Evolutionary conservation across 2,888 invertebrate species (phyloP).

Genomic region (Dasysyrphus tricinctus): DNA sequence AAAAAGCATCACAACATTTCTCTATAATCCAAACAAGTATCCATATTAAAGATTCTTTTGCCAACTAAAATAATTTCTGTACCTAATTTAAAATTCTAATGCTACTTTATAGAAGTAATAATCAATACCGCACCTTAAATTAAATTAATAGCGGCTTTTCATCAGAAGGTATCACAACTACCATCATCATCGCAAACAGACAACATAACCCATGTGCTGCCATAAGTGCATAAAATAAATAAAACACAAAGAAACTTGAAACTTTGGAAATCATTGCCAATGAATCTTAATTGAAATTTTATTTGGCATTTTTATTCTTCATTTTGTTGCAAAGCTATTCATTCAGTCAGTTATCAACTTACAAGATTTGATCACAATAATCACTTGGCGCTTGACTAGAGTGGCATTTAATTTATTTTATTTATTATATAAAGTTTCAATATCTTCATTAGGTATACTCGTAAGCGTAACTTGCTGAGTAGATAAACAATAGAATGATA

Average conservation of each 20-base stretch:
- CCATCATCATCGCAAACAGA: neutral
- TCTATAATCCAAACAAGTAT: neutral
- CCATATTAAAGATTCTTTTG: neutral
- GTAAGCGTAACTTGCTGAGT: neutral
- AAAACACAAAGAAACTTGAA: slow-evolving; percentile 21
- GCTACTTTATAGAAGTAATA: neutral
- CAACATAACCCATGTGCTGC: neutral
- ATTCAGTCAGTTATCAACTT: neutral
- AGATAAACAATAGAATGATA: slow-evolving; percentile 29
- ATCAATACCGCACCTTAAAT: slow-evolving; percentile 20
- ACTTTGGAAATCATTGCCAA: slow-evolving; percentile 14
- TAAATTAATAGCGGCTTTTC: slow-evolving; percentile 18
- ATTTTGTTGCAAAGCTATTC: slow-evolving; percentile 5
- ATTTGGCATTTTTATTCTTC: slow-evolving; percentile 39
- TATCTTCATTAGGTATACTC: slow-evolving; percentile 44
- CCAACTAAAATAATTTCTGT: neutral
- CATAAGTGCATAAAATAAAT: slow-evolving; percentile 5
- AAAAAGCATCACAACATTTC: no score
- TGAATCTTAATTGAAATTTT: slow-evolving; percentile 41
- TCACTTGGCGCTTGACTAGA: slow-evolving; percentile 9
- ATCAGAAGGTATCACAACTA: slow-evolving; percentile 2
- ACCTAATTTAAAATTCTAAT: slow-evolving; percentile 3
- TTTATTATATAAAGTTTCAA: slow-evolving; percentile 25
- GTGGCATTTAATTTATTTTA: slow-evolving; percentile 21
- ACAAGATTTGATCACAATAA: slow-evolving; percentile 16